Conservation (phyloP, 1,140 invertebrate genomes). For the Theocolax elegans region DNA sequence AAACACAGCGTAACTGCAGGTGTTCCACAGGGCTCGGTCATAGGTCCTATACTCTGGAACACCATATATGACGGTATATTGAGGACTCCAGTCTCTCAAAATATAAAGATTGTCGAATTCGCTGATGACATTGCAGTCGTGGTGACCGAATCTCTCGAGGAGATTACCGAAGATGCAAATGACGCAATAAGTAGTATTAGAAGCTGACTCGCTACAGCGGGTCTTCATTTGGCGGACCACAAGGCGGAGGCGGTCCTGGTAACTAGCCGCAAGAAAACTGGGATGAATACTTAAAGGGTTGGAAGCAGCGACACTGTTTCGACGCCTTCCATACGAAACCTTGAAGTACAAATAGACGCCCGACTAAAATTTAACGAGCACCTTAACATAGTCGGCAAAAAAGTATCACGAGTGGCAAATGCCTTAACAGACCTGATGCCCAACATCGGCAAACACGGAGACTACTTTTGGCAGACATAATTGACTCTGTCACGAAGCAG, state of each 20-base stretch:
- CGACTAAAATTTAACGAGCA: conserved; percentile 30
- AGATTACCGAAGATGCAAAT: background rate
- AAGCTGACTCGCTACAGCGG: conserved; percentile 7
- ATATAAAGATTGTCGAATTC: background rate
- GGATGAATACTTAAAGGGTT: background rate
- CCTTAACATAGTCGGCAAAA: conserved; percentile 2
- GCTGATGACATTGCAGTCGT: conserved; percentile 36
- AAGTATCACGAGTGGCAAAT: conserved; percentile 1
- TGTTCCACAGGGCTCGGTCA: no score
- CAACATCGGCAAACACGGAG: conserved; percentile 21
- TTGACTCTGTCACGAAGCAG: background rate
- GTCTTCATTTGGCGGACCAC: conserved; percentile 17
- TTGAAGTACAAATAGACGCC: conserved; percentile 26
- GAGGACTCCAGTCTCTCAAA: background rate
- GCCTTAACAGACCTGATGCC: conserved; percentile 27
- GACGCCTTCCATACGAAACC: conserved; percentile 17
- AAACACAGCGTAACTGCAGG: no score
- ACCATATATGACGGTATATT: background rate
- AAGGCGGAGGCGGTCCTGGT: conserved; percentile 32
- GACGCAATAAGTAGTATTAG: background rate
- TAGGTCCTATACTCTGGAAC: background rate
- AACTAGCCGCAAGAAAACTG: background rate
- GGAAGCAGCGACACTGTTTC: background rate
- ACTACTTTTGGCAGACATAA: background rate
- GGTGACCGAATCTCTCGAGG: conserved; percentile 1